phyloP scores from a whole-genome alignment of 2,797 vertebrate genomes.

The Hemibagrus guttatus region DNA sequence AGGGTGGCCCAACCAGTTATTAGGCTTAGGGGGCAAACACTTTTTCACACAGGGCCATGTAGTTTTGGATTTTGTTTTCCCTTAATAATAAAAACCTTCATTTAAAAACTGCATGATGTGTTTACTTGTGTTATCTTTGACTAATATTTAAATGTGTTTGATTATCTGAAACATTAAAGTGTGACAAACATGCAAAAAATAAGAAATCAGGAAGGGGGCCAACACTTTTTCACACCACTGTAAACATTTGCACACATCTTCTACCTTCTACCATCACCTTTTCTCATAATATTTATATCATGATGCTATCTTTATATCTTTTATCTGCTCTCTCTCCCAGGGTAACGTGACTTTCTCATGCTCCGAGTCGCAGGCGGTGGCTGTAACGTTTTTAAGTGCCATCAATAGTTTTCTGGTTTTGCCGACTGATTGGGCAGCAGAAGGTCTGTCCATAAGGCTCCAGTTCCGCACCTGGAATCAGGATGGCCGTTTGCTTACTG shows the following conservation, averaged over 20 bases:
- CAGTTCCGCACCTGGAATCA: slow-evolving; percentile 62
- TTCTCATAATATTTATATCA: neutral
- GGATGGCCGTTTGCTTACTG: slow-evolving; percentile 51
- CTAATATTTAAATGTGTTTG: too few relatives aligned
- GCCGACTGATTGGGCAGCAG: slow-evolving; percentile 32
- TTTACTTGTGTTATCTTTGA: too few relatives aligned
- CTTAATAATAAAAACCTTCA: too few relatives aligned
- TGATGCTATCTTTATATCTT: neutral
- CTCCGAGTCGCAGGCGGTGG: slow-evolving; percentile 48
- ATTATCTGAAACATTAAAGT: too few relatives aligned
- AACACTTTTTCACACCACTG: too few relatives aligned
- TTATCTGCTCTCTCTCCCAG: slow-evolving; percentile 16
- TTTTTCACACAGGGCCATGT: too few relatives aligned
- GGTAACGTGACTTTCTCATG: slow-evolving; percentile 61
- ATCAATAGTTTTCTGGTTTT: slow-evolving; percentile 50
- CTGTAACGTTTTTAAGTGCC: slow-evolving; percentile 56
- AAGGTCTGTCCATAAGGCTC: slow-evolving; percentile 54
- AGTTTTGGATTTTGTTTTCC: too few relatives aligned
- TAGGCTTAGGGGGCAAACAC: too few relatives aligned
- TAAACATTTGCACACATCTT: neutral
- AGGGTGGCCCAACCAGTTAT: too few relatives aligned
- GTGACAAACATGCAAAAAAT: too few relatives aligned
- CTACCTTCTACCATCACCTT: neutral
- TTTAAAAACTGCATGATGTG: too few relatives aligned
- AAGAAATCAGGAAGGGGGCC: too few relatives aligned